A percentile compares a stretch with the other conserved stretches of the same genome.
Conservation (phyloP, 2,113 vertebrate genomes). For the Oenanthe melanoleuca region DNA sequence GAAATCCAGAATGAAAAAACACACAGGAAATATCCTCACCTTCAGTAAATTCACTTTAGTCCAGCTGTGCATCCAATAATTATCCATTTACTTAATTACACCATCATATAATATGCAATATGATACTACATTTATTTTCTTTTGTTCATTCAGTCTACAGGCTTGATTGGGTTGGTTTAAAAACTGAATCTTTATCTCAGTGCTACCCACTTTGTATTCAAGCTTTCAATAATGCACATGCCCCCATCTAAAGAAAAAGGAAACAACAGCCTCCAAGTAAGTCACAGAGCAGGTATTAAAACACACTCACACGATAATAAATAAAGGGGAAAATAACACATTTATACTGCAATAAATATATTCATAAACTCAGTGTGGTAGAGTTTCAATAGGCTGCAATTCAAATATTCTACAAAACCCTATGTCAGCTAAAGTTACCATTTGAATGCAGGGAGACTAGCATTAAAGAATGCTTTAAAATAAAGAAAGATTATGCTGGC, state of each 20-base stretch:
- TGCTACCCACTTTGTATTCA: neutral
- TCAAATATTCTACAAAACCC: slow-evolving; percentile 58
- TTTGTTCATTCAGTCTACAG: neutral
- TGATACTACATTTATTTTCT: neutral
- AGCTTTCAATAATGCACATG: neutral
- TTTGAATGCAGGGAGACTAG: slow-evolving; percentile 22
- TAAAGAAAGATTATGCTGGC: slow-evolving; percentile 51
- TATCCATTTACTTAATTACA: neutral
- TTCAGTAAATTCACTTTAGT: neutral
- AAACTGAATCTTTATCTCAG: neutral
- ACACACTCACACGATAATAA: neutral
- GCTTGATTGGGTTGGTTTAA: neutral
- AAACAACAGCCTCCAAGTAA: neutral
- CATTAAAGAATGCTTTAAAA: slow-evolving; percentile 61
- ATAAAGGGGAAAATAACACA: slow-evolving; percentile 29
- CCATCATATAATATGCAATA: neutral
- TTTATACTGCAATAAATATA: slow-evolving; percentile 45
- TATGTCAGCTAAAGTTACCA: slow-evolving; percentile 55
- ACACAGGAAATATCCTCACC: neutral
- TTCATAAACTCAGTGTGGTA: slow-evolving; percentile 3
- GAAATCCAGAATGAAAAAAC: neutral
- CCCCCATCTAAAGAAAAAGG: neutral
- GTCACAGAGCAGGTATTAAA: neutral
- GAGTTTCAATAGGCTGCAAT: slow-evolving; percentile 45
- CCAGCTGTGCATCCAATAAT: neutral